Percentiles rank a stretch among this genome's conserved stretches.
These are phyloP conservation scores for Pithecia hirsuta DNA, from an alignment of 2,797 vertebrate genomes.

Conservation along the genomic window DNA sequence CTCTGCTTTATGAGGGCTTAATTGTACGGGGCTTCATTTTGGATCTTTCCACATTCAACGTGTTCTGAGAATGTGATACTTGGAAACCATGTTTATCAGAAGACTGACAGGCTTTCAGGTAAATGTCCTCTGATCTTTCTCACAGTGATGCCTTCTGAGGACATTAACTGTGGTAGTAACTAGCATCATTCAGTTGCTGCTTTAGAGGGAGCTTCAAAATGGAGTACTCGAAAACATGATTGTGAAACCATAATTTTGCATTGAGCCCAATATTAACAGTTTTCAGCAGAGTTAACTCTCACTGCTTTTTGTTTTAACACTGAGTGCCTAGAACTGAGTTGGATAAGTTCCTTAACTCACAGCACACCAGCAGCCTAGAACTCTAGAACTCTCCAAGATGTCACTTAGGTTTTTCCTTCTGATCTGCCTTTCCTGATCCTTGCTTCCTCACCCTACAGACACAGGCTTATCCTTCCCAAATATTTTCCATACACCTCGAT, in stretches of 20 bases:
- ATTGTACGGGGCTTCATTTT: background rate
- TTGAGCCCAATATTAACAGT: background rate
- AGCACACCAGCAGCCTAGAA: background rate
- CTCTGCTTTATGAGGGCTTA: background rate
- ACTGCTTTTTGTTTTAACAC: background rate
- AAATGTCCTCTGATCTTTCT: background rate
- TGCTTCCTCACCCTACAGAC: background rate
- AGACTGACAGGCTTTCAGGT: background rate
- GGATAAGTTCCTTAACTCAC: background rate
- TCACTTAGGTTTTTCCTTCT: background rate
- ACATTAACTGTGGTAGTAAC: background rate
- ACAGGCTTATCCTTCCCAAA: background rate
- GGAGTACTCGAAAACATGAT: background rate
- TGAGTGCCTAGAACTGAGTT: background rate
- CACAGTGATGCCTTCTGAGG: background rate
- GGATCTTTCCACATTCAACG: background rate
- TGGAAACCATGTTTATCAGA: background rate
- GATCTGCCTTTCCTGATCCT: background rate
- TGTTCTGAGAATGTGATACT: background rate
- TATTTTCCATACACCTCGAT: background rate
- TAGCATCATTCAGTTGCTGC: background rate
- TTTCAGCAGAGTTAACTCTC: background rate
- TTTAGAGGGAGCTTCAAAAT: slow-evolving; percentile 2
- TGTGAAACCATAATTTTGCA: background rate
- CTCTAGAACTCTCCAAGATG: background rate